These are phyloP conservation scores for Oligia latruncula DNA, from an alignment of 2,888 invertebrate species.

Conservation along the genomic window DNA sequence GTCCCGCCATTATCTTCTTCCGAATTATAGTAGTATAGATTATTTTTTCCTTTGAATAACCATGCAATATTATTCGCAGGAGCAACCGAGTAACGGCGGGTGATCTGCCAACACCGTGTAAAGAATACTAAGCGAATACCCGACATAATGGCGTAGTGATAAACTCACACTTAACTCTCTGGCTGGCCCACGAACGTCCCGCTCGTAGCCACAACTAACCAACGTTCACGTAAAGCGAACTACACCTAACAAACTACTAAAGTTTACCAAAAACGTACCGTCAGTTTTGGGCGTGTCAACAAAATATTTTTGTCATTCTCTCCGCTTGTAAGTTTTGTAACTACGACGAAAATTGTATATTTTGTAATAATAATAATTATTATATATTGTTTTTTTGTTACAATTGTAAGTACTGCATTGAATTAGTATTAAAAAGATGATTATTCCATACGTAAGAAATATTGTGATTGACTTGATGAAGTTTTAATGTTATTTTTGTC, in stretches of 20 bases:
- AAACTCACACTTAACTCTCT: constrained; percentile 49
- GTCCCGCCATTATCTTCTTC: not conserved
- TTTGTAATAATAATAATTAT: constrained; percentile 79
- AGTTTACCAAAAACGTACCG: constrained; percentile 65
- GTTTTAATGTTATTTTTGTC: constrained; percentile 56
- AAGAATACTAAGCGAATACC: constrained; percentile 37
- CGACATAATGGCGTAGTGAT: constrained; percentile 45
- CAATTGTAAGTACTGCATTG: constrained; percentile 74
- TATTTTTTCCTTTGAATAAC: not conserved
- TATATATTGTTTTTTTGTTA: constrained; percentile 64
- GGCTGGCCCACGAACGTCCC: constrained; percentile 53
- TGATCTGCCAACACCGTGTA: constrained; percentile 71
- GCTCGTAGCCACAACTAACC: constrained; percentile 56
- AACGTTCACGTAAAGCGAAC: constrained; percentile 16
- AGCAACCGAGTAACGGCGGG: constrained; percentile 86
- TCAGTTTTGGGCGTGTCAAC: constrained; percentile 59
- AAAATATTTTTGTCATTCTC: constrained; percentile 64
- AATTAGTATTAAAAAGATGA: constrained; percentile 72
- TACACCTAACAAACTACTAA: constrained; percentile 50
- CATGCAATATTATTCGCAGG: constrained; percentile 69
- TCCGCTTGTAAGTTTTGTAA: constrained; percentile 51
- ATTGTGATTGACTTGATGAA: constrained; percentile 70
- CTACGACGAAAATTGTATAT: constrained; percentile 77
- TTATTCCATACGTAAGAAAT: constrained; percentile 80
- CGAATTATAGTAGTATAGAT: not conserved